These are phyloP conservation scores for Tethea ocularis DNA, from an alignment of 2,888 invertebrate species.

Conservation along the genomic window DNA sequence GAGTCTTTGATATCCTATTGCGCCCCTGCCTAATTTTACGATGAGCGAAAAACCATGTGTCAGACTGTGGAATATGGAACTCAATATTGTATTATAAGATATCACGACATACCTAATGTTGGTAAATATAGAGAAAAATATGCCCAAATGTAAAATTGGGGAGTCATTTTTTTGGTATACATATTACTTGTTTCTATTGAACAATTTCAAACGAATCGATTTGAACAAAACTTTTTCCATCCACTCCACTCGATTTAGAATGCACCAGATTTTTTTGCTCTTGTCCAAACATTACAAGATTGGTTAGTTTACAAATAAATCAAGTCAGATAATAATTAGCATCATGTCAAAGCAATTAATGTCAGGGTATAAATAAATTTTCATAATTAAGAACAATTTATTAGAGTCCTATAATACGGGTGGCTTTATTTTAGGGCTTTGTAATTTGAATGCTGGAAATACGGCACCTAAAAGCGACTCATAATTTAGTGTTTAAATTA, in stretches of 20 bases:
- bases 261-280: constrained; percentile 12
- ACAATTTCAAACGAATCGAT: too few species aligned
- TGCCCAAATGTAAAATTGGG: neutral
- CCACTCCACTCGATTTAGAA: neutral
- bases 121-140: neutral
- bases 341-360: constrained; percentile 43
- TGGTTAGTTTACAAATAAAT: constrained; percentile 36
- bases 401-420: constrained; percentile 16
- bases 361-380: constrained; percentile 42
- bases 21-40: constrained; percentile 15
- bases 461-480: neutral
- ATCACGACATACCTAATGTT: neutral
- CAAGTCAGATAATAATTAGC: constrained; percentile 41
- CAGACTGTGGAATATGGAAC: neutral
- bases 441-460: neutral
- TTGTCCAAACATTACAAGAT: constrained; percentile 14
- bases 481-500: neutral
- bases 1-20: constrained; percentile 22
- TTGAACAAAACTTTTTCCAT: constrained; percentile 16
- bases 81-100: neutral
- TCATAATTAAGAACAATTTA: constrained; percentile 39
- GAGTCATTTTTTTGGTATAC: too few species aligned
- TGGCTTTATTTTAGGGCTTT: neutral
- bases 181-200: too few species aligned
- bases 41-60: constrained; percentile 14